These are phyloP conservation scores for Rachycentron canadum DNA, from an alignment of 2,797 vertebrate genomes.

Conservation along the genomic window DNA sequence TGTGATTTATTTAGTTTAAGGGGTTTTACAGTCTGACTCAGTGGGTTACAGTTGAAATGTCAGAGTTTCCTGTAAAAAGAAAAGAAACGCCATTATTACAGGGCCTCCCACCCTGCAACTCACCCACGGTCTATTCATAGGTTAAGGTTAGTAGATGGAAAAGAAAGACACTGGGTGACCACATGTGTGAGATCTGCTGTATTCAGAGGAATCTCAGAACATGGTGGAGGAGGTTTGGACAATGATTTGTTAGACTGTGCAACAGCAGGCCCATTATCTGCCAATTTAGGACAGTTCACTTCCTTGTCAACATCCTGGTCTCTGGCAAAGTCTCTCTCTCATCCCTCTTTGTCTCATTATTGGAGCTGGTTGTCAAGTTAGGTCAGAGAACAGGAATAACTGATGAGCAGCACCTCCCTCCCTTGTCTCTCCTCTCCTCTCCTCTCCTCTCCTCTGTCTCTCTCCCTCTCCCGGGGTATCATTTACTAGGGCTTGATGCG, in stretches of 20 bases:
- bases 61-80: slow-evolving; percentile 41
- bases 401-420: slow-evolving; percentile 72
- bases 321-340: slow-evolving; percentile 63
- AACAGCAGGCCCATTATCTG: slow-evolving; percentile 64
- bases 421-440: slow-evolving; percentile 6
- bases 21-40: slow-evolving; percentile 59
- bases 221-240: slow-evolving; percentile 47
- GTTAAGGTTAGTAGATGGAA: slow-evolving; percentile 28
- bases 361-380: slow-evolving; percentile 75
- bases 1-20: slow-evolving; percentile 34
- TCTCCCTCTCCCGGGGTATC: slow-evolving; percentile 68
- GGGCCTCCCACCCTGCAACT: slow-evolving; percentile 47
- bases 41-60: slow-evolving; percentile 53
- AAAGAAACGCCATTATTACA: slow-evolving; percentile 39
- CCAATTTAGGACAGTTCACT: slow-evolving; percentile 75
- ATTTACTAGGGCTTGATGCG: slow-evolving; percentile 62
- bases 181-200: slow-evolving; percentile 51
- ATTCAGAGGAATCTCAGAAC: slow-evolving; percentile 36
- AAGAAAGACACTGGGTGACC: slow-evolving; percentile 32
- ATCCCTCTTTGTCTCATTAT: slow-evolving; percentile 77
- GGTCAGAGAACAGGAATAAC: slow-evolving; percentile 78
- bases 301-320: slow-evolving; percentile 75
- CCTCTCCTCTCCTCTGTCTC: slow-evolving; percentile 29
- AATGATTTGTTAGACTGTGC: slow-evolving; percentile 48
- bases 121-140: slow-evolving; percentile 55